Evolutionary conservation across 1,140 invertebrate genomes (phyloP).

Genomic region (Aphelinus certus): DNA sequence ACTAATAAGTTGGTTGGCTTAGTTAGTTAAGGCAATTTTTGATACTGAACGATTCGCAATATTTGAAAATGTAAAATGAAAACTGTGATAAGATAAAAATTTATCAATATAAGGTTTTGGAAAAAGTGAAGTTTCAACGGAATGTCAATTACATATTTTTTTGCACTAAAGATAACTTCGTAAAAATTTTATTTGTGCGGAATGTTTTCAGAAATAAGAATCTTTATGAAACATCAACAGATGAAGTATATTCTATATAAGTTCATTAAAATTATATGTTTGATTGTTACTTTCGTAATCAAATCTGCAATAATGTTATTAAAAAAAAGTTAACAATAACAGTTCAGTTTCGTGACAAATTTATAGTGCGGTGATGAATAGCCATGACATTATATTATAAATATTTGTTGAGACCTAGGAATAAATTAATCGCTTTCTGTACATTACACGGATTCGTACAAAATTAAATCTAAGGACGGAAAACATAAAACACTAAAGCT

Average conservation of each 20-base stretch:
- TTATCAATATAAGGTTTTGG: no score
- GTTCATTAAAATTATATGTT: neutral
- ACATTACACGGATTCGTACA: conserved; percentile 50
- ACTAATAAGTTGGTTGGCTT: conserved; percentile 23
- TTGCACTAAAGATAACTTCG: conserved; percentile 36
- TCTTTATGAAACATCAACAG: conserved; percentile 47
- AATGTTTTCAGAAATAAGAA: conserved; percentile 36
- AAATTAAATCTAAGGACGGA: conserved; percentile 66
- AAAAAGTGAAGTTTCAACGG: conserved; percentile 17
- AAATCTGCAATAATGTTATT: conserved; percentile 2
- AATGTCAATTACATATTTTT: conserved; percentile 33
- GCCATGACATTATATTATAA: conserved; percentile 9
- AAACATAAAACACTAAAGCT: conserved; percentile 58
- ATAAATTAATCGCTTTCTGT: conserved; percentile 43
- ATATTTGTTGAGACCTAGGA: conserved; percentile 30
- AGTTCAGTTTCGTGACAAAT: conserved; percentile 19
- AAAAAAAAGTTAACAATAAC: neutral
- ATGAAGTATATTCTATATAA: neutral
- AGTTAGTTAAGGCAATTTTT: conserved; percentile 32
- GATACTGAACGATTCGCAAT: conserved; percentile 29
- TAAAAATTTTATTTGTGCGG: conserved; percentile 23
- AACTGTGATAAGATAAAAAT: no score
- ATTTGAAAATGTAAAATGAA: no score
- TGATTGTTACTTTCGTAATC: conserved; percentile 24
- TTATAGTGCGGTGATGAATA: conserved; percentile 13